Percentiles rank a stretch among this genome's conserved stretches.
phyloP scores from a whole-genome alignment of 2,113 vertebrate species.

The Podocnemis expansa region DNA sequence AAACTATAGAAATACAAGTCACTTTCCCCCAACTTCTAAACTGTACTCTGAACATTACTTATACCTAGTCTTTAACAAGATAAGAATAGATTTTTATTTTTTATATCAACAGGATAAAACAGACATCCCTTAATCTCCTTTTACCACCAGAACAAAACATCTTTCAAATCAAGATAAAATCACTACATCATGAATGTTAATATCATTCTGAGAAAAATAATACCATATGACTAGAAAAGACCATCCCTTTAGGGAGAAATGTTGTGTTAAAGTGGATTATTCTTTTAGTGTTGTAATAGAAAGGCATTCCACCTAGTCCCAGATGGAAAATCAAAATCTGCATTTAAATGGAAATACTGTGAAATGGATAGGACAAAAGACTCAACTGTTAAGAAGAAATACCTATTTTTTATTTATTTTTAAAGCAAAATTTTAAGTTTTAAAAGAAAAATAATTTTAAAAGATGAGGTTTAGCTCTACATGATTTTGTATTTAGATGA shows the following conservation, averaged over 20 bases:
- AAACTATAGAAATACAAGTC: background rate
- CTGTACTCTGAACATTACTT: constrained; percentile 56
- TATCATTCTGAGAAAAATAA: constrained; percentile 73
- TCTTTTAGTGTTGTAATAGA: constrained; percentile 72
- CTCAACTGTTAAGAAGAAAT: constrained; percentile 35
- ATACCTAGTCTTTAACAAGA: constrained; percentile 46
- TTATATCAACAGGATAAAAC: constrained; percentile 59
- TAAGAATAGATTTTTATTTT: background rate
- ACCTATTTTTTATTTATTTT: constrained; percentile 50
- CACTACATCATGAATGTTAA: constrained; percentile 68
- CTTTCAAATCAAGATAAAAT: constrained; percentile 73
- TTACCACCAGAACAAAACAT: constrained; percentile 68
- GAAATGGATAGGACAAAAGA: constrained; percentile 67
- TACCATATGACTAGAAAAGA: constrained; percentile 67
- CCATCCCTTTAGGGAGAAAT: constrained; percentile 73
- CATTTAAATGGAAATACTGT: constrained; percentile 78
- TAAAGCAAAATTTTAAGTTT: background rate
- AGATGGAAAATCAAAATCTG: constrained; percentile 77
- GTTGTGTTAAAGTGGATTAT: constrained; percentile 74
- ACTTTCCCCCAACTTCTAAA: background rate
- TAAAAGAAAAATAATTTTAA: constrained; percentile 26
- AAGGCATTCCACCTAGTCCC: constrained; percentile 67
- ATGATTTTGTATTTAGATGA: constrained; percentile 43
- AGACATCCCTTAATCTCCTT: constrained; percentile 51
- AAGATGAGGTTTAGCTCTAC: constrained; percentile 9